Evolutionary conservation across 2,797 vertebrate genomes (phyloP), one percentile per base, ranked within the genome.

Genomic region (Rhinatrema bivittatum): DNA sequence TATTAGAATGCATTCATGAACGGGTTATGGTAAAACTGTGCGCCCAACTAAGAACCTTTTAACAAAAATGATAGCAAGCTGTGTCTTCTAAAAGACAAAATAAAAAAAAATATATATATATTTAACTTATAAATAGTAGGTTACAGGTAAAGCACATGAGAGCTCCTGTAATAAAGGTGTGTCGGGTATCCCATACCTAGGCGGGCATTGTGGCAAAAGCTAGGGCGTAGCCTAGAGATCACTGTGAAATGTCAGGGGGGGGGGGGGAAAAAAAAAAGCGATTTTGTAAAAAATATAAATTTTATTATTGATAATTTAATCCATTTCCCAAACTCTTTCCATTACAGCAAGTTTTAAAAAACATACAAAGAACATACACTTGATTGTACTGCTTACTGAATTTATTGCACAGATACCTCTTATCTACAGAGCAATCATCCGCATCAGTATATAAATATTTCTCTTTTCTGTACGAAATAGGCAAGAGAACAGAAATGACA

Each of bases 371-470:
- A 45, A 62, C 50, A 28, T 39, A 42, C 29, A 6, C 51, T 57
- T 15, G 32, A 32, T 72, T 74, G 73, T 76, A 72, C 74, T 73
- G 65, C 74, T 71, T 51, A n/a, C 44, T 72, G 53, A 49, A 74
- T 87, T 88, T 88, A 88, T 88, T 89, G 79, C 82, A 85, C 85
- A 78, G 20, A 60, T n/a, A n/a, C 60, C 65, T 78, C 69, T 76
- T 70, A 74, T 65, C 84, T 76, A 80, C 73, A 85, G 76, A 82
- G 81, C 84, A 85, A 80, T 79, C 81, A 79, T 81, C 50, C 73
- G 82, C 81, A 82, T 76, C 76, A 65, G 64, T 64, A 52, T 73
- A 80, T 78, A 81, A 82, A 83, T 81, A 82, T 19, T 53, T n/a
- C 20, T 21, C 9, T 21, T 21, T 21, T 21, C n/a, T 62, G n/a